These are phyloP conservation scores for Gephyroberyx darwinii DNA, from an alignment of 2,797 vertebrate species.

Conservation along the genomic window DNA sequence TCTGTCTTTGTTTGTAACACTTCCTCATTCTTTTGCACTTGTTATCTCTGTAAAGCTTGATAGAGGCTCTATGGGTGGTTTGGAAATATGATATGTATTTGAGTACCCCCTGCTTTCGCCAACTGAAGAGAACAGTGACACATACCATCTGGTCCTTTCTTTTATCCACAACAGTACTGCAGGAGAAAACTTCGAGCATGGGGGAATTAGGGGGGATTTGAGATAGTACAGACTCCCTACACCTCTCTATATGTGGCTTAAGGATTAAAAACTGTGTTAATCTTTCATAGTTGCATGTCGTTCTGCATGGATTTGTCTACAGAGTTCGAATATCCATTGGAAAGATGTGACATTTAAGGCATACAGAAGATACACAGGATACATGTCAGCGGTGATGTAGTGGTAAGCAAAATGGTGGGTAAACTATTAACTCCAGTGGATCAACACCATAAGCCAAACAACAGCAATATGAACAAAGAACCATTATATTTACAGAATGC, in stretches of 20 bases:
- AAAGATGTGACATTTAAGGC: not conserved
- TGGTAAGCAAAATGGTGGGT: not conserved
- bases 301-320: too few species aligned
- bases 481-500: too few species aligned
- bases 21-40: constrained; percentile 14
- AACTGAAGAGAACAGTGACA: constrained; percentile 11
- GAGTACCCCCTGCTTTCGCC: constrained; percentile 3
- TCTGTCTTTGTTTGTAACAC: constrained; percentile 38
- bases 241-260: not conserved
- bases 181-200: not conserved
- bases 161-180: not conserved
- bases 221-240: not conserved
- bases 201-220: constrained; percentile 12
- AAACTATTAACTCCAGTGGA: not conserved
- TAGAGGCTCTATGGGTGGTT: constrained; percentile 7
- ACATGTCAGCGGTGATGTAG: not conserved
- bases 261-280: constrained; percentile 20
- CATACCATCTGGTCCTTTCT: not conserved
- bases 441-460: not conserved
- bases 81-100: constrained; percentile 18
- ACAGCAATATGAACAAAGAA: too few species aligned
- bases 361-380: not conserved
- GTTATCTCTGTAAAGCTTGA: not conserved
- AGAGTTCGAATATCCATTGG: too few species aligned
- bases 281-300: not conserved